Evolutionary conservation across 35 echinoderm and acorn worm genomes (phyloP), one percentile per base, ranked within the genome.

Genomic region (Chiridota heheva): DNA sequence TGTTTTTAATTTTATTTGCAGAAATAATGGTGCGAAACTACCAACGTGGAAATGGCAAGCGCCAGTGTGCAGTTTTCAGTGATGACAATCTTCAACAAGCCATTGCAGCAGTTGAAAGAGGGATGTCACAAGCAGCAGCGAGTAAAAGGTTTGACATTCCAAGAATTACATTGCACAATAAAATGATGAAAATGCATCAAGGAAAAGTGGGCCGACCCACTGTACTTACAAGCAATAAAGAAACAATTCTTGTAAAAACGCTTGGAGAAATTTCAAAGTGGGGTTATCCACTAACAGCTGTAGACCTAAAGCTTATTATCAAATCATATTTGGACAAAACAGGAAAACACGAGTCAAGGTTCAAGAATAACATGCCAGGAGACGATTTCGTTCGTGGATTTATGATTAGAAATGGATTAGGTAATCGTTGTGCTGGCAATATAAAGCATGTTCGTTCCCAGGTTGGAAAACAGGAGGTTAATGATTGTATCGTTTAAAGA

Each of bases 361-460:
- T 73, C 28, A 51, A 53, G 70, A 42, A 44, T 7, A 71, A 71
- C 67, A 41, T 71, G 39, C 67, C 67, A 43, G 67, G 67, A 44
- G 41, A 25, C 46, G 18, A 71, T 42, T 43, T 71, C 37, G 45
- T 44, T 26, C 33, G 31, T 18, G 41, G 38, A 27, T 73, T 73
- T 28, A 51, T 49, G 10, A 18, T 3, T 1, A 53, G 70, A 30
- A 73, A 73, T 49, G 16, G 55, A 29, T 32, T 49, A 0, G 35
- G 43, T 73, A 26, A 7, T 22, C 43, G 18, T 5, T 46, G 25
- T 38, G 40, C 69, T 26, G 69, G 69, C 20, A 72, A 72, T 29
- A 72, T 53, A 2, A 53, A 53, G 10, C 46, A 29, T 31, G 70
- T 32, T 15, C 27, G 70, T 32, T 7, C 70, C 27, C 31, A 45